Conservation (phyloP, 2,888 invertebrate species). For the Micropterix aruncella region DNA sequence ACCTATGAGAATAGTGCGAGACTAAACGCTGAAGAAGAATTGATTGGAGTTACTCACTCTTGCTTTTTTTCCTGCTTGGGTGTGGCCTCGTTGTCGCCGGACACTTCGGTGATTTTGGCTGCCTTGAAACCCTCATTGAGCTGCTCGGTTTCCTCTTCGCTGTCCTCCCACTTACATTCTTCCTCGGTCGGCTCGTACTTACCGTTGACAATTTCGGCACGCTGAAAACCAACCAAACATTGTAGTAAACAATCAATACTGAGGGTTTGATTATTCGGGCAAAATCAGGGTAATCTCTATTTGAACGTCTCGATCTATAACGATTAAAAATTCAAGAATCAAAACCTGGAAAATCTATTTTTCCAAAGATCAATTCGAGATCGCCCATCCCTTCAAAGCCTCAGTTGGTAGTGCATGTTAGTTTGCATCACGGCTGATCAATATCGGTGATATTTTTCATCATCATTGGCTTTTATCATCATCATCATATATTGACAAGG, state of each 20-base stretch:
- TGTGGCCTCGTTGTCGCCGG: slow-evolving; percentile 19
- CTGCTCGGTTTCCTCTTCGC: slow-evolving; percentile 61
- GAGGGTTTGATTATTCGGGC: no score
- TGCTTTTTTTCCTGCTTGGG: neutral
- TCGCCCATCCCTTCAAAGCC: no score
- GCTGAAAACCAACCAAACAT: no score
- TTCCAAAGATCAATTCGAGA: no score
- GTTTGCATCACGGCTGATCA: neutral
- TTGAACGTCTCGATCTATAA: no score
- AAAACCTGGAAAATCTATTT: no score
- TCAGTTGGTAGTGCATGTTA: slow-evolving; percentile 4
- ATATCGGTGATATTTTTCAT: neutral
- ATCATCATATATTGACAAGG: no score
- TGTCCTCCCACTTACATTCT: slow-evolving; percentile 81
- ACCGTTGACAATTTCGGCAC: slow-evolving; percentile 51
- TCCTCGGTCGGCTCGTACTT: slow-evolving; percentile 77
- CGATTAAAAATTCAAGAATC: no score
- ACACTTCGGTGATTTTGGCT: slow-evolving; percentile 33
- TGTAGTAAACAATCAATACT: no score
- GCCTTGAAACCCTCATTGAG: slow-evolving; percentile 52
- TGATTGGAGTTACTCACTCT: slow-evolving; percentile 1
- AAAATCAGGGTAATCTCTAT: no score
- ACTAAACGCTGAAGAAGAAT: slow-evolving; percentile 6
- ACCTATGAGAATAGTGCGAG: no score
- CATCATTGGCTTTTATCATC: slow-evolving; percentile 11